Evolutionary conservation across 1,140 invertebrate genomes (phyloP).

Genomic region (Ceratina japonica): DNA sequence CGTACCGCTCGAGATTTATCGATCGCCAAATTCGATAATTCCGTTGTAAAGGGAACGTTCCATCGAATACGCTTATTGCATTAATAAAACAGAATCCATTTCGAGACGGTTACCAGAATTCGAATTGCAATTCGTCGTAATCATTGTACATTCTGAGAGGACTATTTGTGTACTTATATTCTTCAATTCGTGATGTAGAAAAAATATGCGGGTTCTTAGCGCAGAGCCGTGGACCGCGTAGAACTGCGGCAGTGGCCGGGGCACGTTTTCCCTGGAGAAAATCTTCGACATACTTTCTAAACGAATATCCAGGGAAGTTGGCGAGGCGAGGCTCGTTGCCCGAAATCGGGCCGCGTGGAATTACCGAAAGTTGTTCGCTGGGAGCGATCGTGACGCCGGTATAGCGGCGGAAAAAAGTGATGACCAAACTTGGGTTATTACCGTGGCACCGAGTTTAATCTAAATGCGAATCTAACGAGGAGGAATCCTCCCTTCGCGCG

Average conservation of each 20-base stretch:
- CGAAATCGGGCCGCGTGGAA: slow-evolving; percentile 44
- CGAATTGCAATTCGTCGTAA: too few species aligned
- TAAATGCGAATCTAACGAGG: slow-evolving; percentile 71
- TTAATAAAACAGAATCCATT: too few species aligned
- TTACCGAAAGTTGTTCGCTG: slow-evolving; percentile 34
- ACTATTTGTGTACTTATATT: too few species aligned
- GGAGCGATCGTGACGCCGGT: slow-evolving; percentile 16
- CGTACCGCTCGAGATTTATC: neutral
- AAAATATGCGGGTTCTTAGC: too few species aligned
- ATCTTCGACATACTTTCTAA: slow-evolving; percentile 31
- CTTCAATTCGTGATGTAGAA: too few species aligned
- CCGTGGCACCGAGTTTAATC: slow-evolving; percentile 55
- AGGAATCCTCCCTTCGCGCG: slow-evolving; percentile 7
- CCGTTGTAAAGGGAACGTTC: too few species aligned
- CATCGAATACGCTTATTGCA: too few species aligned
- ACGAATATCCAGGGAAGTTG: slow-evolving; percentile 35
- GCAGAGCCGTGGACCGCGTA: neutral
- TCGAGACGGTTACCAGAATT: too few species aligned
- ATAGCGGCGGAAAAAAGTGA: slow-evolving; percentile 41
- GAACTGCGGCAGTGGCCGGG: neutral
- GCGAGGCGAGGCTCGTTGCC: slow-evolving; percentile 28
- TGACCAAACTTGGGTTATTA: slow-evolving; percentile 65
- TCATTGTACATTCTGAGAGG: too few species aligned
- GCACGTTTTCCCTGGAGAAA: neutral
- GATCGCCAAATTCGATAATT: neutral